These are phyloP conservation scores for Tetramorium bicarinatum DNA, from an alignment of 2,888 invertebrate genomes.

Conservation along the genomic window DNA sequence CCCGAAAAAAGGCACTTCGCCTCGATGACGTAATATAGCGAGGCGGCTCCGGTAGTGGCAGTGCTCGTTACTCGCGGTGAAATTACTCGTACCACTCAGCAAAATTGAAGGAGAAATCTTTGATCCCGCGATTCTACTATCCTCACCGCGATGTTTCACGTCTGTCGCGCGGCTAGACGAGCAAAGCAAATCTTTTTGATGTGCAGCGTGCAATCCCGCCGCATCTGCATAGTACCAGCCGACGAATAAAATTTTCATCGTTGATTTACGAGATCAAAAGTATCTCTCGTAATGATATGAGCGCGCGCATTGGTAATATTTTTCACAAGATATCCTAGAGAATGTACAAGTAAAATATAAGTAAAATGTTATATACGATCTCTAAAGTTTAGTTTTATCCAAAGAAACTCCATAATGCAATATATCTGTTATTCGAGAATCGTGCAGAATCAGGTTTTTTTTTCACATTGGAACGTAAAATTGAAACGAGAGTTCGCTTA, in stretches of 20 bases:
- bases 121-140: constrained; percentile 44
- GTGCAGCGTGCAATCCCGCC: background rate
- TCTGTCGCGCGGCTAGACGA: constrained; percentile 30
- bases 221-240: constrained; percentile 19
- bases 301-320: constrained; percentile 2
- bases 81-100: constrained; percentile 59
- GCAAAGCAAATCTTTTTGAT: constrained; percentile 28
- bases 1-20: constrained; percentile 21
- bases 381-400: background rate
- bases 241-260: constrained; percentile 45
- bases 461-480: background rate
- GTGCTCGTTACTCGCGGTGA: constrained; percentile 35
- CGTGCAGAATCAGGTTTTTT: background rate
- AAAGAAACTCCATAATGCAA: background rate
- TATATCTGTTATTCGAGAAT: background rate
- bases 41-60: background rate
- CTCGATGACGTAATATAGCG: background rate
- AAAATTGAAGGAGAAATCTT: constrained; percentile 64
- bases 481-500: background rate
- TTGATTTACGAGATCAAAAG: constrained; percentile 34
- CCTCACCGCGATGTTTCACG: constrained; percentile 46
- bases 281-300: constrained; percentile 6
- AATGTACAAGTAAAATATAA: background rate
- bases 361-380: background rate
- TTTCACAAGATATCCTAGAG: background rate